Conservation (phyloP, 2,888 invertebrate genomes). For the Synanthedon myopaeformis region DNA sequence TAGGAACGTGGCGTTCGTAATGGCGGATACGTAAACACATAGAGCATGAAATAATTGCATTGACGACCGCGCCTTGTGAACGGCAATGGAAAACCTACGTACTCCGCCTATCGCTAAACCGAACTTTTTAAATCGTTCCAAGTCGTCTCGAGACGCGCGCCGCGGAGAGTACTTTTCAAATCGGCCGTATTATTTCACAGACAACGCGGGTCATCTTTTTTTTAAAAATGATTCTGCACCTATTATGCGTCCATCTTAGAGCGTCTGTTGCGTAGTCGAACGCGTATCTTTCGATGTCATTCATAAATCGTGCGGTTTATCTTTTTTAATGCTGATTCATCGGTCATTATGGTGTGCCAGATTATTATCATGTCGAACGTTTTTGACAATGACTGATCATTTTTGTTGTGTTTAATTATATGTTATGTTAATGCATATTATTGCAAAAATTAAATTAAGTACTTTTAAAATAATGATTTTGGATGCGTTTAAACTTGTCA, state of each 20-base stretch:
- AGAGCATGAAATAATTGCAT: conserved; percentile 60
- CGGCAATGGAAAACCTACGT: conserved; percentile 36
- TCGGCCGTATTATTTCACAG: conserved; percentile 1
- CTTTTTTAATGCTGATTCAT: conserved; percentile 46
- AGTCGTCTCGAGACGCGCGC: conserved; percentile 1
- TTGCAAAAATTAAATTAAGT: too few species aligned
- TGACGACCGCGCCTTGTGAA: conserved; percentile 53
- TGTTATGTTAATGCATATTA: too few species aligned
- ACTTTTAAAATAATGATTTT: too few species aligned
- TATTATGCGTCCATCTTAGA: conserved; percentile 40
- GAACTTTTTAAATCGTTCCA: conserved; percentile 34
- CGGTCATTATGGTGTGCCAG: conserved; percentile 26
- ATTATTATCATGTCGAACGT: conserved; percentile 21
- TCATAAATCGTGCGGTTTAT: conserved; percentile 24
- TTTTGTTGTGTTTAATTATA: conserved; percentile 13
- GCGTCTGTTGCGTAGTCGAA: conserved; percentile 27
- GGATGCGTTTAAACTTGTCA: too few species aligned
- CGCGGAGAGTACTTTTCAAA: conserved; percentile 26
- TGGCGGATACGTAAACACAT: conserved; percentile 48
- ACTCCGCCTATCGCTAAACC: conserved; percentile 44
- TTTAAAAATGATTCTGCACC: conserved; percentile 24
- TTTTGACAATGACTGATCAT: conserved; percentile 15
- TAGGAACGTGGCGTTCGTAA: conserved; percentile 21
- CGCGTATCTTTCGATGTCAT: conserved; percentile 23
- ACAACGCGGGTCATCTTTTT: conserved; percentile 39